Evolutionary conservation across 1,140 invertebrate species (phyloP).

Genomic region (Ceratoteleas bidentatus): DNA sequence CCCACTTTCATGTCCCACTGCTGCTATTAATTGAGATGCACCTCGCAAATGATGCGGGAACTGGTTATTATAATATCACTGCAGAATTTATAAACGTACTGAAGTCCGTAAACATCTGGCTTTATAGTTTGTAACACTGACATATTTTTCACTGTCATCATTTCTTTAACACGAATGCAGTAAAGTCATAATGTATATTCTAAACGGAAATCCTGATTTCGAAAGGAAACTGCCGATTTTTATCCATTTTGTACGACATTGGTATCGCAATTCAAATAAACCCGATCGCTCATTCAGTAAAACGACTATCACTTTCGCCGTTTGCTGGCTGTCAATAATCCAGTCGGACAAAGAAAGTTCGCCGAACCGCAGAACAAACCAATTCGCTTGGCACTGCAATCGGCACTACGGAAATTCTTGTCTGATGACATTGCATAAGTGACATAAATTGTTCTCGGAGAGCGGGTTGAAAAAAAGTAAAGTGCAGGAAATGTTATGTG

Average conservation of each 20-base stretch:
- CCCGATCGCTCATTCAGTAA: no score
- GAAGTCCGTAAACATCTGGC: no score
- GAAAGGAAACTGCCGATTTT: no score
- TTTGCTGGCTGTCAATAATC: slow-evolving; percentile 4
- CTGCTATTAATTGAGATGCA: background rate
- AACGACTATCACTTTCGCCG: slow-evolving; percentile 7
- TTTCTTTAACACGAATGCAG: background rate
- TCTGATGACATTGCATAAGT: slow-evolving; percentile 34
- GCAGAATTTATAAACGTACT: no score
- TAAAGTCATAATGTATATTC: no score
- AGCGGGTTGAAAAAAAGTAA: slow-evolving; percentile 21
- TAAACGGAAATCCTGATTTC: no score
- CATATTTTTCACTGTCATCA: background rate
- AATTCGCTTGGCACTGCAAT: slow-evolving; percentile 16
- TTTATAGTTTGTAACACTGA: no score
- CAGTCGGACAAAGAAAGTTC: slow-evolving; percentile 38
- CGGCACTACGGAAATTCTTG: slow-evolving; percentile 30
- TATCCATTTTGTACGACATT: no score
- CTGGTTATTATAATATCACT: background rate
- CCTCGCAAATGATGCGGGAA: background rate
- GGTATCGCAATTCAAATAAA: no score
- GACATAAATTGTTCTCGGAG: slow-evolving; percentile 45
- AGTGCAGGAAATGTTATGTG: slow-evolving; percentile 35
- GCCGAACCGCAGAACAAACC: slow-evolving; percentile 15
- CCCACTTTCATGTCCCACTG: background rate